Conservation (phyloP, 2,113 vertebrate genomes). For the Ammodytes dubius region DNA sequence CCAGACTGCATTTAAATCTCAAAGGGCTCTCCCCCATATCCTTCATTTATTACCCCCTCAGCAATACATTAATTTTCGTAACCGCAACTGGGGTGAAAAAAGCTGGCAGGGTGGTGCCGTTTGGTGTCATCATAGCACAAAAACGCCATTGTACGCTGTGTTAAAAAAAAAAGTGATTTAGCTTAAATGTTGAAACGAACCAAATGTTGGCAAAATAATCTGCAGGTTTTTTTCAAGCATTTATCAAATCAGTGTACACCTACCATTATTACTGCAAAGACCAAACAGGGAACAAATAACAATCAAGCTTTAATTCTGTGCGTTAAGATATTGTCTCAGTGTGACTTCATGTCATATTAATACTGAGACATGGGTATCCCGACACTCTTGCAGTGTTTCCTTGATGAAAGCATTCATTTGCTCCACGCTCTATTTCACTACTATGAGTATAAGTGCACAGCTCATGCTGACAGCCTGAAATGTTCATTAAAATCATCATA, state of each 20-base stretch:
- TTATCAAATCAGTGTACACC: constrained; percentile 16
- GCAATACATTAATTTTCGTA: constrained; percentile 72
- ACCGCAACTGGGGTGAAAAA: constrained; percentile 45
- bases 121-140: background rate
- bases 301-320: background rate
- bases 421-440: constrained; percentile 27
- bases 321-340: constrained; percentile 11
- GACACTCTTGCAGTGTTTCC: constrained; percentile 6
- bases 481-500: constrained; percentile 17
- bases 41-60: constrained; percentile 81
- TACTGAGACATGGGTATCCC: background rate
- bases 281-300: background rate
- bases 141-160: constrained; percentile 17
- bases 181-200: constrained; percentile 19
- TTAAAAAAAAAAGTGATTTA: constrained; percentile 34
- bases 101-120: constrained; percentile 41
- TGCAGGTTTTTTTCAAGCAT: background rate
- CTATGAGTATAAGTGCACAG: constrained; percentile 9
- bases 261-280: background rate
- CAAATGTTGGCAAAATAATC: background rate
- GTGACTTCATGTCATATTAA: constrained; percentile 17
- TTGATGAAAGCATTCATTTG: constrained; percentile 30
- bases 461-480: constrained; percentile 5
- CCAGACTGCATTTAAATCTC: constrained; percentile 84
- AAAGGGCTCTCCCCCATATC: constrained; percentile 77